Evolutionary conservation across 64 coral and sea anemone genomes (phyloP).

Genomic region (Anthopleura sola): DNA sequence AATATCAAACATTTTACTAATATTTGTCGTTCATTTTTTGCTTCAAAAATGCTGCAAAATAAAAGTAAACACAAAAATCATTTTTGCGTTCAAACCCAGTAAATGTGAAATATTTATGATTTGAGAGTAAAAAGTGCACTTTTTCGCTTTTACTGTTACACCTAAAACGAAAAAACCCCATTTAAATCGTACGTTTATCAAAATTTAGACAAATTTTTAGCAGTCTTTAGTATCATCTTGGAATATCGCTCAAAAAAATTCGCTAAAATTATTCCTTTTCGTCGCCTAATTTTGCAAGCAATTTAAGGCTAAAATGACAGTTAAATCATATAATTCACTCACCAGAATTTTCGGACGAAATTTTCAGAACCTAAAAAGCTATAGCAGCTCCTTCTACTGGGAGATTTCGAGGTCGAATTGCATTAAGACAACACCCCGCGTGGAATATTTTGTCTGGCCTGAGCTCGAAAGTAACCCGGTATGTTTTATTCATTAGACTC

Average conservation of each 20-base stretch:
- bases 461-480: not conserved
- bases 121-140: not conserved
- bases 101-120: not conserved
- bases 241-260: not conserved
- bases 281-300: not conserved
- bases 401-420: not conserved
- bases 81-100: not conserved
- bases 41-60: not conserved
- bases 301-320: conserved; percentile 4
- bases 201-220: too few relatives aligned
- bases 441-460: not conserved
- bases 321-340: not conserved
- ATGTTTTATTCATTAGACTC: conserved; percentile 1
- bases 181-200: too few relatives aligned
- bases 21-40: too few relatives aligned
- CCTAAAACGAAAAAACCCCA: too few relatives aligned
- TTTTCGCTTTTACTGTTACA: too few relatives aligned
- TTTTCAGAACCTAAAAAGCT: not conserved
- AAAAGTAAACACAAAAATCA: not conserved
- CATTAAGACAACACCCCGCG: not conserved
- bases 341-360: not conserved
- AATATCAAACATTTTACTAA: too few relatives aligned
- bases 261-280: not conserved
- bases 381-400: not conserved
- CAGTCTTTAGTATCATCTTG: too few relatives aligned